phyloP scores from a whole-genome alignment of 53 echinoderm and acorn worm species.

The Henricia sp. region DNA sequence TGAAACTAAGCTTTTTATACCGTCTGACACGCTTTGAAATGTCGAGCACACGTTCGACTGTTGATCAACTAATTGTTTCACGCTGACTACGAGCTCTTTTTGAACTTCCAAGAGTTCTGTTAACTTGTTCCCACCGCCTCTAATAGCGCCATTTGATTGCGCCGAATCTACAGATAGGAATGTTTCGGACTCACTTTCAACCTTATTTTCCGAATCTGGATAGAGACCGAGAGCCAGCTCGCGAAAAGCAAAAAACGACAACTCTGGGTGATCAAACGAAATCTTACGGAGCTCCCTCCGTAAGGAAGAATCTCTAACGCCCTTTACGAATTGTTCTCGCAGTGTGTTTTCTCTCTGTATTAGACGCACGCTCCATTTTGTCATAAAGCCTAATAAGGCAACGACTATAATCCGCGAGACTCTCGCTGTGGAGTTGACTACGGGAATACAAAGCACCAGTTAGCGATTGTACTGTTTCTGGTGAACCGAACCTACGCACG shows the following conservation, averaged over 20 bases:
- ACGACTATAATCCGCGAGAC: not conserved
- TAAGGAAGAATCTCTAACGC: not conserved
- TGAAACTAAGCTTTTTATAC: not conserved
- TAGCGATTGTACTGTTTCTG: slow-evolving; percentile 3
- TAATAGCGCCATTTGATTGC: not conserved
- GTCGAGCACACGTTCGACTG: not conserved
- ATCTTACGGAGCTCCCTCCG: not conserved
- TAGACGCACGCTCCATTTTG: not conserved
- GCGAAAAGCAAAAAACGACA: not conserved
- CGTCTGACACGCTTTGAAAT: not conserved
- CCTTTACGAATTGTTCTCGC: not conserved
- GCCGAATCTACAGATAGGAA: not conserved
- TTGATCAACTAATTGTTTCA: not conserved
- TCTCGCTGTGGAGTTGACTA: not conserved
- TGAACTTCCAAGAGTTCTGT: not conserved
- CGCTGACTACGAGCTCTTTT: not conserved
- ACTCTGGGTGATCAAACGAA: not conserved
- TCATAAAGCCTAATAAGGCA: not conserved
- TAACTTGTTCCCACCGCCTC: not conserved
- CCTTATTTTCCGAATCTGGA: not conserved
- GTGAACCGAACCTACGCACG: not conserved
- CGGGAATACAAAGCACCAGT: slow-evolving; percentile 7
- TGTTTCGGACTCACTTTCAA: not conserved
- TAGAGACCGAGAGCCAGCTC: not conserved
- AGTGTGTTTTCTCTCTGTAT: not conserved